Percentiles rank a stretch among this genome's conserved stretches.
Conservation (phyloP, 2,888 invertebrate genomes). For the Cacoxenus indagator region DNA sequence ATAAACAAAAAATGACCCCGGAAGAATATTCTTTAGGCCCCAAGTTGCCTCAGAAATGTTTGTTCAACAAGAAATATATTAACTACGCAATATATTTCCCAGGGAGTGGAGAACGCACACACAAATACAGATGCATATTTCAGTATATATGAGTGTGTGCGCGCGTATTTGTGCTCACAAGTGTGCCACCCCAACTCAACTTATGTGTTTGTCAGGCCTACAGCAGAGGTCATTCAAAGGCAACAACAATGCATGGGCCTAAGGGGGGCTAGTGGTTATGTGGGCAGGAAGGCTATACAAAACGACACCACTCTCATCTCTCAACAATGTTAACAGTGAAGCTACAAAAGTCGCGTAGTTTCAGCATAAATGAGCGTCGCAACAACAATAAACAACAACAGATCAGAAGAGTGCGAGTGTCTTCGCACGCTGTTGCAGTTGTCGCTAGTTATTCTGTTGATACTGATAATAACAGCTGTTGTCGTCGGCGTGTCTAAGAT, state of each 20-base stretch:
- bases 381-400: conserved; percentile 25
- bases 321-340: conserved; percentile 33
- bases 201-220: conserved; percentile 44
- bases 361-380: conserved; percentile 33
- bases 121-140: background rate
- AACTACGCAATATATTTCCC: background rate
- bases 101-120: background rate
- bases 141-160: background rate
- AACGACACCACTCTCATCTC: too few relatives aligned
- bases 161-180: conserved; percentile 13
- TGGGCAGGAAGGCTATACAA: conserved; percentile 47
- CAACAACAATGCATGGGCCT: too few relatives aligned
- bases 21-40: too few relatives aligned
- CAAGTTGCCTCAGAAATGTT: background rate
- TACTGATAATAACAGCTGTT: background rate
- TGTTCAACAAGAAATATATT: background rate
- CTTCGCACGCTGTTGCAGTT: background rate
- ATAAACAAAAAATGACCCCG: background rate
- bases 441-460: background rate
- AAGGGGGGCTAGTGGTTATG: too few relatives aligned
- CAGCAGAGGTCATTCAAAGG: conserved; percentile 65
- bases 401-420: background rate
- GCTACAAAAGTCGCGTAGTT: conserved; percentile 30
- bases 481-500: background rate
- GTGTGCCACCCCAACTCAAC: conserved; percentile 31